Evolutionary conservation across 2,888 invertebrate species (phyloP).

Genomic region (Leptinotarsa haldemani): DNA sequence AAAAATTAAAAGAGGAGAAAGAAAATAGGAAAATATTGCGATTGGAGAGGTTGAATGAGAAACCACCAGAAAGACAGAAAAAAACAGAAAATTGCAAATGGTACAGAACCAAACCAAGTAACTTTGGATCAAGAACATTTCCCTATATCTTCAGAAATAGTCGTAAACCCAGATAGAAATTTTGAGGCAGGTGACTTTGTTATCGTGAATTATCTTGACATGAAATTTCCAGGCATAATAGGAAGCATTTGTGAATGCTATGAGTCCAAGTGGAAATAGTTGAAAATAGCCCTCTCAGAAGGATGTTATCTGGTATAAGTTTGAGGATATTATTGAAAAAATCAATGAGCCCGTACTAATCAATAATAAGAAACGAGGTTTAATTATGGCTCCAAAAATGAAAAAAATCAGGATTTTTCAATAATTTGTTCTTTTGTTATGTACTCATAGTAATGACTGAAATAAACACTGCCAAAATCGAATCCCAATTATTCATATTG

Average conservation of each 20-base stretch:
- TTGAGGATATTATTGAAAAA: not conserved
- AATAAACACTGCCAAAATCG: no score
- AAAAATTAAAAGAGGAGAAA: no score
- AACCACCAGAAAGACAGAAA: no score
- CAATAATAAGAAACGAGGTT: not conserved
- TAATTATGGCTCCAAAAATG: not conserved
- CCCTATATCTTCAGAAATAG: constrained; percentile 5
- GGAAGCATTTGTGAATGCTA: not conserved
- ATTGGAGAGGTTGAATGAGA: no score
- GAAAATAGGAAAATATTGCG: no score
- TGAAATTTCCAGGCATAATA: constrained; percentile 5
- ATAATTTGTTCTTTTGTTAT: constrained; percentile 1
- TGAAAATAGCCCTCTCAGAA: constrained; percentile 1
- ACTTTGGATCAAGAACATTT: not conserved
- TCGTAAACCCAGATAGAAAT: constrained; percentile 11
- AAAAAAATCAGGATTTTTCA: not conserved
- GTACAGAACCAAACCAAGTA: constrained; percentile 1
- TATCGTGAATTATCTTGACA: constrained; percentile 1
- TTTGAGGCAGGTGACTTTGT: not conserved
- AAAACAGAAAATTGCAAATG: not conserved
- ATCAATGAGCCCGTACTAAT: constrained; percentile 8
- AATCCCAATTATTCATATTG: no score
- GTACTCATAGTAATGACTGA: no score
- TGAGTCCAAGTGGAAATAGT: not conserved
- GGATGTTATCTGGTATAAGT: not conserved